Conservation (phyloP, 2,888 invertebrate species). For the Holacanthella duospinosa region DNA sequence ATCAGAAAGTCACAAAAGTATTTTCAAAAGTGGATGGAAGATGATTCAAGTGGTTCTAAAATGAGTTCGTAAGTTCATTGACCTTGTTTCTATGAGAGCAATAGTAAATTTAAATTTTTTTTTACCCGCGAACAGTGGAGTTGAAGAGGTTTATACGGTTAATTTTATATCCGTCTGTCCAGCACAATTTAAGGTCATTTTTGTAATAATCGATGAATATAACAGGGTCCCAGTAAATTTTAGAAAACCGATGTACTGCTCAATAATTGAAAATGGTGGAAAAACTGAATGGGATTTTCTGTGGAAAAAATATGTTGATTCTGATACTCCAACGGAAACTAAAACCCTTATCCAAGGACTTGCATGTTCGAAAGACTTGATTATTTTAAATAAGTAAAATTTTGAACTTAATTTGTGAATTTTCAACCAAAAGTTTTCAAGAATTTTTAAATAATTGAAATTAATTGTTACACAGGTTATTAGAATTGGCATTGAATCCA, state of each 20-base stretch:
- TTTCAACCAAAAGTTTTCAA: not conserved
- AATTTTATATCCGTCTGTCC: not conserved
- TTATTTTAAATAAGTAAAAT: constrained; percentile 50
- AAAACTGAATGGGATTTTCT: constrained; percentile 64
- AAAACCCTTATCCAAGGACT: constrained; percentile 54
- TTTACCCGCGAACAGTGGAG: too few relatives aligned
- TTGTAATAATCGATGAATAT: too few relatives aligned
- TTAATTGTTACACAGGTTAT: constrained; percentile 37
- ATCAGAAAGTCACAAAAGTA: constrained; percentile 16
- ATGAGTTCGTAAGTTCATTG: constrained; percentile 7
- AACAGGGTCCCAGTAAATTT: constrained; percentile 61
- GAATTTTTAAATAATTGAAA: too few relatives aligned
- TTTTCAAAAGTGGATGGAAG: constrained; percentile 22
- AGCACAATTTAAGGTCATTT: too few relatives aligned
- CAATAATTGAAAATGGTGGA: constrained; percentile 55
- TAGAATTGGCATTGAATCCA: constrained; percentile 32
- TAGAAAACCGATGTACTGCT: constrained; percentile 61
- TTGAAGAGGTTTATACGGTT: too few relatives aligned
- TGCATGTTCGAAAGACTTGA: constrained; percentile 52
- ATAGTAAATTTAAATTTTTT: too few relatives aligned
- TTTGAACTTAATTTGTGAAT: not conserved
- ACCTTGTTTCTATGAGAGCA: not conserved
- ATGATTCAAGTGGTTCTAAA: not conserved
- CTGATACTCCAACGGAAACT: constrained; percentile 59
- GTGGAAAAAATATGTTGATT: constrained; percentile 53